A percentile compares a stretch with the other conserved stretches of the same genome.
phyloP scores from a whole-genome alignment of 2,888 invertebrate genomes.

The Fissipunctia ypsillon region DNA sequence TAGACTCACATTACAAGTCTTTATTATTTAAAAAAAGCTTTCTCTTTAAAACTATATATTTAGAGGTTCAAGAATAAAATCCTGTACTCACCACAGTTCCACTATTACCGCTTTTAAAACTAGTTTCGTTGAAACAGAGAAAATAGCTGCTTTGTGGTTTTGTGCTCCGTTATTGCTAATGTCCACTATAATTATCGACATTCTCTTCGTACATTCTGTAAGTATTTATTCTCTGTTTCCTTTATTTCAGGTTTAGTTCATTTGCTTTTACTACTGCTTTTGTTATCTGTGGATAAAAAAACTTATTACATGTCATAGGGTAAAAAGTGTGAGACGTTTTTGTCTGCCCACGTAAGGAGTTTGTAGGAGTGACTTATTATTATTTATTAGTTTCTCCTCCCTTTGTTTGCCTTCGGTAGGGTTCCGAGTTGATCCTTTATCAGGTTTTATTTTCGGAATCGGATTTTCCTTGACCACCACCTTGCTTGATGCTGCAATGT shows the following conservation, averaged over 20 bases:
- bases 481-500: constrained; percentile 11
- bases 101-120: constrained; percentile 33
- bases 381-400: constrained; percentile 45
- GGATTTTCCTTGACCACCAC: constrained; percentile 30
- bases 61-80: constrained; percentile 34
- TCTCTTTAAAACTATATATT: constrained; percentile 7
- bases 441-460: constrained; percentile 28
- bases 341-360: constrained; percentile 21
- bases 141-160: constrained; percentile 52
- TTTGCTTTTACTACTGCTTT: constrained; percentile 43
- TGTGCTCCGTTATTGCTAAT: constrained; percentile 60
- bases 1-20: neutral
- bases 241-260: constrained; percentile 38
- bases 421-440: constrained; percentile 33
- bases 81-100: constrained; percentile 27
- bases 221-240: constrained; percentile 24
- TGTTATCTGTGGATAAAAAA: constrained; percentile 38
- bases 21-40: constrained; percentile 15
- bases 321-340: constrained; percentile 42
- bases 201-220: constrained; percentile 29
- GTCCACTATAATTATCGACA: constrained; percentile 66
- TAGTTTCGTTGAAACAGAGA: constrained; percentile 30
- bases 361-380: constrained; percentile 48
- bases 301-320: constrained; percentile 36
- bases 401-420: constrained; percentile 43